Percentiles rank a stretch among this genome's conserved stretches.
Conservation (phyloP, 2,113 vertebrate species). For the Mohoua ochrocephala region DNA sequence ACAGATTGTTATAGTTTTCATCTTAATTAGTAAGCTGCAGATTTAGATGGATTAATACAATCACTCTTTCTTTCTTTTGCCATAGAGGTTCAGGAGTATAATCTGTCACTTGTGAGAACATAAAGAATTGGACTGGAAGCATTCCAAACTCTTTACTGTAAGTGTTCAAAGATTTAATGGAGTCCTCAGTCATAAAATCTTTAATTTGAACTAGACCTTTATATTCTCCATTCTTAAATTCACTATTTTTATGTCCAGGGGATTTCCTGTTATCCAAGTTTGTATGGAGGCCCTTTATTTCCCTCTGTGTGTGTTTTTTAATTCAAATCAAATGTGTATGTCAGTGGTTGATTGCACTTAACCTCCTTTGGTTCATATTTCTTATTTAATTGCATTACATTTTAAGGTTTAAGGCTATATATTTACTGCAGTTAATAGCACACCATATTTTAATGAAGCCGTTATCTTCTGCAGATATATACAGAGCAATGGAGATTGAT, state of each 20-base stretch:
- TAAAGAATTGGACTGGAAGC: constrained; percentile 62
- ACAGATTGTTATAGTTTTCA: constrained; percentile 60
- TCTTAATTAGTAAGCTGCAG: constrained; percentile 66
- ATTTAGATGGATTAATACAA: constrained; percentile 60
- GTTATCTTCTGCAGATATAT: constrained; percentile 33
- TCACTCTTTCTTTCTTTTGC: constrained; percentile 48
- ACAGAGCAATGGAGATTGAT: constrained; percentile 31
- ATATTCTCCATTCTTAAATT: constrained; percentile 54
- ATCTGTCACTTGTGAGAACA: constrained; percentile 58
- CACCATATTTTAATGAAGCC: constrained; percentile 23
- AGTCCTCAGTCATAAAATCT: constrained; percentile 66
- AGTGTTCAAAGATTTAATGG: constrained; percentile 73
- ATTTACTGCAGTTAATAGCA: constrained; percentile 23
- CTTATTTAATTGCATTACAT: constrained; percentile 53
- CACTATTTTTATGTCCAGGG: constrained; percentile 58
- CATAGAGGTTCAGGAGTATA: constrained; percentile 51
- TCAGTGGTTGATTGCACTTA: constrained; percentile 37
- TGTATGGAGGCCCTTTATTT: constrained; percentile 46
- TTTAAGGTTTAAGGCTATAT: constrained; percentile 19
- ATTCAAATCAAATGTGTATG: constrained; percentile 47
- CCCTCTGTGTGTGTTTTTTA: constrained; percentile 39
- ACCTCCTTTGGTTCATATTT: constrained; percentile 48
- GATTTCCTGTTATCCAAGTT: constrained; percentile 65
- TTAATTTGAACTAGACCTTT: constrained; percentile 67
- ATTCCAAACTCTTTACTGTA: constrained; percentile 68